Evolutionary conservation across 2,888 invertebrate genomes (phyloP).

Genomic region (Dolomedes plantarius): DNA sequence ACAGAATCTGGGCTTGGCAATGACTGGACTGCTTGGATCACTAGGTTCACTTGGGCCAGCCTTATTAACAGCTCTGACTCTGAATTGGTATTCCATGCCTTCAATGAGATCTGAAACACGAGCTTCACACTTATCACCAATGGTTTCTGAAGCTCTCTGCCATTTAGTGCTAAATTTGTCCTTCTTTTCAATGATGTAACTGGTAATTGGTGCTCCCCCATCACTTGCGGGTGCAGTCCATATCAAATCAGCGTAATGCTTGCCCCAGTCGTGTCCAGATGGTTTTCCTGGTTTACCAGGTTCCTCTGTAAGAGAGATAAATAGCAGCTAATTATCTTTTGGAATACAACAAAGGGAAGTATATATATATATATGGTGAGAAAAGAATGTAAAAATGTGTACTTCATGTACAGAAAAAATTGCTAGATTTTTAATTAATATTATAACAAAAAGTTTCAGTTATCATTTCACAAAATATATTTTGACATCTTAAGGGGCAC

Average conservation of each 20-base stretch:
- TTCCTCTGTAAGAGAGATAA: slow-evolving; percentile 82
- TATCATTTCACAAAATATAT: no score
- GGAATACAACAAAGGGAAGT: no score
- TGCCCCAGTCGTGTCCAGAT: slow-evolving; percentile 90
- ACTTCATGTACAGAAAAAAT: no score
- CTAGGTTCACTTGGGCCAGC: slow-evolving; percentile 95
- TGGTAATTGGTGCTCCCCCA: slow-evolving; percentile 93
- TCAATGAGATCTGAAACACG: slow-evolving; percentile 92
- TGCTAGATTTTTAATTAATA: no score
- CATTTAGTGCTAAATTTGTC: slow-evolving; percentile 92
- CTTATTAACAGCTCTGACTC: slow-evolving; percentile 95
- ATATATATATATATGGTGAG: no score
- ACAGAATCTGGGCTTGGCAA: slow-evolving; percentile 84
- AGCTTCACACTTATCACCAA: slow-evolving; percentile 90
- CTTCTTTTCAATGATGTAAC: slow-evolving; percentile 94
- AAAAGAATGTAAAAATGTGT: no score
- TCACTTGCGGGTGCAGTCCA: slow-evolving; percentile 91
- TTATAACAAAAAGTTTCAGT: no score
- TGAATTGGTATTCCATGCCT: slow-evolving; percentile 96
- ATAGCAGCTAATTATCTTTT: no score
- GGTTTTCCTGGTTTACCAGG: slow-evolving; percentile 93
- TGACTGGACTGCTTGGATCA: slow-evolving; percentile 88
- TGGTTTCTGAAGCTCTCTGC: slow-evolving; percentile 92
- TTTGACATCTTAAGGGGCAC: no score
- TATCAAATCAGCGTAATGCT: slow-evolving; percentile 88